These are phyloP conservation scores for Picus viridis DNA, from an alignment of 2,797 vertebrate genomes.

Conservation along the genomic window DNA sequence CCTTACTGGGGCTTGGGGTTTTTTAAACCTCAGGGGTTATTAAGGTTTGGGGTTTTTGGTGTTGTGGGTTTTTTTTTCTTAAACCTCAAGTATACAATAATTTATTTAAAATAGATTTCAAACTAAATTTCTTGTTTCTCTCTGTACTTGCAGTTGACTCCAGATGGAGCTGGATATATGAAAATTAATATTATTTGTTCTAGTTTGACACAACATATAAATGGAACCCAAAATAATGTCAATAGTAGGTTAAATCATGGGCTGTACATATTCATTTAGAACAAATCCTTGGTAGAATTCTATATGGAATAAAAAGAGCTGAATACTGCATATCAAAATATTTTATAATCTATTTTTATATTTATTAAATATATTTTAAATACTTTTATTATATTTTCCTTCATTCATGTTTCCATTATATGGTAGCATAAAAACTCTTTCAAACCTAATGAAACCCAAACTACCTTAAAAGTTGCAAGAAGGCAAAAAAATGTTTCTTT, in stretches of 20 bases:
- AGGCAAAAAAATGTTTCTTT: background rate
- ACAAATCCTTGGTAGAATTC: background rate
- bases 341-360: too few species aligned
- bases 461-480: background rate
- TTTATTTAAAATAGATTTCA: background rate
- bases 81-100: background rate
- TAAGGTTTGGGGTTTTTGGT: too few species aligned
- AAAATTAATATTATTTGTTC: background rate
- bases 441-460: background rate
- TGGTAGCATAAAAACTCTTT: background rate
- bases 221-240: conserved; percentile 25
- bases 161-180: background rate
- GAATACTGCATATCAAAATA: background rate
- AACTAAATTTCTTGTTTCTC: background rate
- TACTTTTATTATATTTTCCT: background rate
- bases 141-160: background rate
- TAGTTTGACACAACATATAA: background rate
- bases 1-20: too few species aligned
- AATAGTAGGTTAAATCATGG: background rate
- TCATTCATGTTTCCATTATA: background rate
- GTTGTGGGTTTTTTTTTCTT: too few species aligned
- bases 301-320: too few species aligned
- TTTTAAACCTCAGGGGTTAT: background rate
- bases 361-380: too few species aligned
- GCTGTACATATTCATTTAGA: background rate